Base-by-base conservation (phyloP, 2,888 invertebrate species). In the Cephus pulcher region DNA sequence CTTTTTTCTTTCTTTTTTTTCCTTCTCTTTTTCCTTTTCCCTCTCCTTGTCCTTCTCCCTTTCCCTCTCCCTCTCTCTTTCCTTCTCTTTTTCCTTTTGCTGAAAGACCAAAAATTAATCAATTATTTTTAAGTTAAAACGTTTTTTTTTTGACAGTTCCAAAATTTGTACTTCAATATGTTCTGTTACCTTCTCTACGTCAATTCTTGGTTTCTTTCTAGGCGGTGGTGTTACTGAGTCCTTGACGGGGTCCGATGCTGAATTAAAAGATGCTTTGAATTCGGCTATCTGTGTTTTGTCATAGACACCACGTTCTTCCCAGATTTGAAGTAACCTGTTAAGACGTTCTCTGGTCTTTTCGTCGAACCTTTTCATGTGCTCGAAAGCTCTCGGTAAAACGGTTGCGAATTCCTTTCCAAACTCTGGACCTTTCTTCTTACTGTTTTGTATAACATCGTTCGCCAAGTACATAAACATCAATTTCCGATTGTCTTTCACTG, bases 401-500 rank as follows among this genome's bases (percentile, higher is more conserved):
- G 94, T 93, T 11, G 95, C 96, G 92, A 97, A 99, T 89, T 97
- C 97, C 89, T 96, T 95, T 0, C 97, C 97, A 92, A 96, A 99
- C 91, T 99, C 98, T 0, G 98, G 98, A 0, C 98, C 98, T 92
- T 99, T 99, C 92, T 98, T 99, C 91, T 97, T 97, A 90, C 98
- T 98, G 89, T 99, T 99, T 91, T 99, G 99, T 87, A 99, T 98
- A 40, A 99, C 98, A 93, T 99, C 99, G 93, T 99, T 99, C 56
- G 99, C 99, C 86, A 99, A 93, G 92, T 99, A 99, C 95, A 99
- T 97, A 88, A 98, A 97, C 30, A 98, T 98, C 78, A 99, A 93
- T 89, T 98, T 98, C 86, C 96, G 95, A 84, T 93, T 94, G 86
- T 97, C 96, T 91, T 97, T 96, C 4, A 95, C 98, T 98, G 93